Conservation (phyloP, 2,113 vertebrate genomes). For the Petromus typicus region DNA sequence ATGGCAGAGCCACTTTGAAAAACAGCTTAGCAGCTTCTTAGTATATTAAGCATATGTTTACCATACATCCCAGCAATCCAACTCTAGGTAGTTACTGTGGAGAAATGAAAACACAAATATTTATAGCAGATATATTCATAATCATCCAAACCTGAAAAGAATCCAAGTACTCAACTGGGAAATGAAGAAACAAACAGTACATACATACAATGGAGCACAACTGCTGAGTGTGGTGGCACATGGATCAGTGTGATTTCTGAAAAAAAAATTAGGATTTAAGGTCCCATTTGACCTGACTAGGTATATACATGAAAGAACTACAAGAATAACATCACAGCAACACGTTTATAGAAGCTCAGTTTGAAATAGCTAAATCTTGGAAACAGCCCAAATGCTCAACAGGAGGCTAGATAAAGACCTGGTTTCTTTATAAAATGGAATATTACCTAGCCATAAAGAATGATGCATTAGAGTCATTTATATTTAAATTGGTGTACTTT, state of each 20-base stretch:
- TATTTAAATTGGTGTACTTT: too few species aligned
- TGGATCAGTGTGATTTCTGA: neutral
- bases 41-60: neutral
- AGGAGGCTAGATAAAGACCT: too few species aligned
- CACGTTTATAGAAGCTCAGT: too few species aligned
- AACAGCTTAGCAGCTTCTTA: conserved; percentile 1
- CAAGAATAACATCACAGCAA: too few species aligned
- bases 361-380: too few species aligned
- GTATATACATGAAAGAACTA: too few species aligned
- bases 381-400: too few species aligned
- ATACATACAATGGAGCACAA: neutral
- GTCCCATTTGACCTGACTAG: too few species aligned
- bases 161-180: neutral
- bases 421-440: too few species aligned
- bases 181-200: neutral
- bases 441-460: too few species aligned
- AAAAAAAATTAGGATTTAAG: too few species aligned
- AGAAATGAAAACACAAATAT: conserved; percentile 34
- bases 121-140: conserved; percentile 48
- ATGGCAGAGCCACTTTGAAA: neutral
- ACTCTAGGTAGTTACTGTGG: neutral
- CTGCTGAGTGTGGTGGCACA: neutral
- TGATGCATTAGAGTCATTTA: too few species aligned
- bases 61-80: neutral
- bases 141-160: neutral